Conservation (phyloP, 2,113 vertebrate species). For the Varanus komodoensis region DNA sequence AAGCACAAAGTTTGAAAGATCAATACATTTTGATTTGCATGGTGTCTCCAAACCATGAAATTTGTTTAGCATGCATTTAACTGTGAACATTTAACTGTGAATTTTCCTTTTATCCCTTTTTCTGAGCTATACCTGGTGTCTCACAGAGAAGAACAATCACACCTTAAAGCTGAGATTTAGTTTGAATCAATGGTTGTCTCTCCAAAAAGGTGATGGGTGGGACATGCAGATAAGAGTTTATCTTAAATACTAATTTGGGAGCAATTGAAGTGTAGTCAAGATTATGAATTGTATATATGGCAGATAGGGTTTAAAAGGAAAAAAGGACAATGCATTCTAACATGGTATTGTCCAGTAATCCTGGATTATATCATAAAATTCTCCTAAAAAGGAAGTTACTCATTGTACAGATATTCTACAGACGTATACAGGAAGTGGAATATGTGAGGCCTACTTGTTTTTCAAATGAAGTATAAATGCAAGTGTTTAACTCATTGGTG, state of each 20-base stretch:
- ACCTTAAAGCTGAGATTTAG: neutral
- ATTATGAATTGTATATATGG: neutral
- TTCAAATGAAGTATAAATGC: slow-evolving; percentile 48
- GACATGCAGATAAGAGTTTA: slow-evolving; percentile 37
- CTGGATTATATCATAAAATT: slow-evolving; percentile 19
- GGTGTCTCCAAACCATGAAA: too few species aligned
- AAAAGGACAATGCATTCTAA: slow-evolving; percentile 18
- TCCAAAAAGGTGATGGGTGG: slow-evolving; percentile 18
- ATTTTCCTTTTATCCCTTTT: too few species aligned
- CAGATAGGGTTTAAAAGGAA: slow-evolving; percentile 6
- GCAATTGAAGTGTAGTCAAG: slow-evolving; percentile 34
- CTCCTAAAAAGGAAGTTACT: slow-evolving; percentile 33
- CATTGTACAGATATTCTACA: slow-evolving; percentile 16
- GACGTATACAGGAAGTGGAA: slow-evolving; percentile 25
- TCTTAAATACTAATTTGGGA: slow-evolving; percentile 45
- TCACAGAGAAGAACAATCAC: neutral
- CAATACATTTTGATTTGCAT: too few species aligned
- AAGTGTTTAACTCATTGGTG: slow-evolving; percentile 24
- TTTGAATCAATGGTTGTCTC: neutral
- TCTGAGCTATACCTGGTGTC: neutral
- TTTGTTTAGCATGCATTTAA: too few species aligned
- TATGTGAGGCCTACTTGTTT: slow-evolving; percentile 43
- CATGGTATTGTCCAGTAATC: slow-evolving; percentile 45
- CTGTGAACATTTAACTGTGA: too few species aligned
- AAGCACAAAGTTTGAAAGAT: too few species aligned